Evolutionary conservation across 2,113 vertebrate species (phyloP).

Genomic region (Capreolus pygargus): DNA sequence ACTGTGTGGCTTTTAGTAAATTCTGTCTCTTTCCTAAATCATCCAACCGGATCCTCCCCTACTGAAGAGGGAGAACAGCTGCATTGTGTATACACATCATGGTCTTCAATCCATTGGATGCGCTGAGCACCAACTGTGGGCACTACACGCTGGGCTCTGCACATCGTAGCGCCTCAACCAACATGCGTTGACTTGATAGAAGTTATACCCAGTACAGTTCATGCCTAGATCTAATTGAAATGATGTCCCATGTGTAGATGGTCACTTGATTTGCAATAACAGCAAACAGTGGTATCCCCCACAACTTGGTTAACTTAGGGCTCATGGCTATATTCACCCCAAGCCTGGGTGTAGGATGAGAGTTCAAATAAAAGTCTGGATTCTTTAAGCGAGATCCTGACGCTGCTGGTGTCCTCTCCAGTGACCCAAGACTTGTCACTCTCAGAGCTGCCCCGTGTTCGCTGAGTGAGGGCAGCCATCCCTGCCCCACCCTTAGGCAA

Average conservation of each 20-base stretch:
- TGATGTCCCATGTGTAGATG: background rate
- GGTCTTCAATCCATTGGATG: background rate
- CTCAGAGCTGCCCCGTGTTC: background rate
- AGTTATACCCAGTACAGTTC: too few relatives aligned
- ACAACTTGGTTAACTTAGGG: background rate
- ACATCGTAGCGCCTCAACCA: background rate
- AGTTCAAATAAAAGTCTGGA: background rate
- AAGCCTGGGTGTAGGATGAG: background rate
- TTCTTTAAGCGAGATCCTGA: background rate
- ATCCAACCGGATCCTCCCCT: background rate
- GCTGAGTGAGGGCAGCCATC: background rate
- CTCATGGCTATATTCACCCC: background rate
- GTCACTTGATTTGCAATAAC: background rate
- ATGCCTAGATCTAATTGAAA: background rate
- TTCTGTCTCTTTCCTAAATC: background rate
- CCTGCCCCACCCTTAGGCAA: background rate
- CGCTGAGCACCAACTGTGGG: background rate
- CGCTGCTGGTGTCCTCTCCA: background rate
- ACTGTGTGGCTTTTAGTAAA: background rate
- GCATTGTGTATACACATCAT: rapidly evolving
- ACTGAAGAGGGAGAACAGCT: background rate
- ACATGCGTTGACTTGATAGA: background rate
- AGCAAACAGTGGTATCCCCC: background rate
- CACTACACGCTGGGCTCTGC: too few relatives aligned
- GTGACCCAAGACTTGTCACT: background rate